phyloP scores from a whole-genome alignment of 2,797 vertebrate genomes.

The Parauchenoglanis punctatus region DNA sequence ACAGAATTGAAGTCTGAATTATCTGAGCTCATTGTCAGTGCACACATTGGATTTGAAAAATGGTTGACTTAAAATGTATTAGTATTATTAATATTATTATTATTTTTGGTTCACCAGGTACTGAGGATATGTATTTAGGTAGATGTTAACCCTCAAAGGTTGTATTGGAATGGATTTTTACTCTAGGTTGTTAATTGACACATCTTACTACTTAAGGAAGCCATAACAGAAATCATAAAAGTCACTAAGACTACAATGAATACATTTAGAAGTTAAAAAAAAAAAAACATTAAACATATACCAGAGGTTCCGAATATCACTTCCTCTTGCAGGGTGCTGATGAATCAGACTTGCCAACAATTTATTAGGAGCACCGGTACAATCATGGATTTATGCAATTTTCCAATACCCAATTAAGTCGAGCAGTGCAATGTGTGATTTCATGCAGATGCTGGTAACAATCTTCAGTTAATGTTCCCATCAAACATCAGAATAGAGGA shows the following conservation, averaged over 20 bases:
- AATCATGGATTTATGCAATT: neutral
- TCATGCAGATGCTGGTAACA: neutral
- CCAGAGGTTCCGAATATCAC: neutral
- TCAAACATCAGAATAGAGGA: neutral
- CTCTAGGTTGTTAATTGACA: neutral
- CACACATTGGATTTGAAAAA: conserved; percentile 1
- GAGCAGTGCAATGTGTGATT: neutral
- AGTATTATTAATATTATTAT: neutral
- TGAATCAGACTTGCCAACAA: neutral
- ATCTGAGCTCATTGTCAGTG: neutral
- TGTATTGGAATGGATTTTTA: conserved; percentile 50
- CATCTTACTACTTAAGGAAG: neutral
- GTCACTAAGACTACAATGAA: conserved; percentile 63
- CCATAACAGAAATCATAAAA: conserved; percentile 61
- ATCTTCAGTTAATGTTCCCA: neutral
- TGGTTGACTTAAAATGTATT: neutral
- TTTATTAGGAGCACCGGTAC: neutral
- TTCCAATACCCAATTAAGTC: neutral
- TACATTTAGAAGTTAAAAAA: conserved; percentile 68
- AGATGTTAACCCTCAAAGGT: neutral
- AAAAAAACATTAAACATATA: neutral
- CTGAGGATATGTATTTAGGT: neutral
- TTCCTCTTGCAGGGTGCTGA: neutral
- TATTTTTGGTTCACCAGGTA: neutral
- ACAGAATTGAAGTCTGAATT: neutral